These are phyloP conservation scores for Glossosoma conforme DNA, from an alignment of 1,140 invertebrate species.

Conservation along the genomic window DNA sequence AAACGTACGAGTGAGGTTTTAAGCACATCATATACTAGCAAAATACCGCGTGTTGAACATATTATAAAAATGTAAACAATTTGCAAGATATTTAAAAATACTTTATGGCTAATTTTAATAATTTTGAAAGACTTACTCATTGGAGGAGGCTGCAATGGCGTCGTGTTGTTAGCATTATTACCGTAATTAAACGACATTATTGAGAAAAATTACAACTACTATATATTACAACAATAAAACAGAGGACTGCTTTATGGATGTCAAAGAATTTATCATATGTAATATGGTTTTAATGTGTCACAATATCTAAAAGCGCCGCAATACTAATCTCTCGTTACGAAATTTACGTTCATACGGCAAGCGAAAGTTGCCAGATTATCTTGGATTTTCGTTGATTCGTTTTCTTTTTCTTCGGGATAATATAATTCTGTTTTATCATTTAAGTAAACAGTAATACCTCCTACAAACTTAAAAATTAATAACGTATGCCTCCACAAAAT, in stretches of 20 bases:
- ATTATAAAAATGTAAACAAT: too few species aligned
- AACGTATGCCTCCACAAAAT: too few species aligned
- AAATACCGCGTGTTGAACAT: too few species aligned
- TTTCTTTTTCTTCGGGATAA: too few species aligned
- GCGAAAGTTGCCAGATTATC: too few species aligned
- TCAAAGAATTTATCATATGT: neutral
- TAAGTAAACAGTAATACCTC: too few species aligned
- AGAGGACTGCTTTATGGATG: neutral
- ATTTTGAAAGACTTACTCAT: slow-evolving; percentile 59
- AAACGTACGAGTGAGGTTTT: too few species aligned
- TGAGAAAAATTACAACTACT: neutral
- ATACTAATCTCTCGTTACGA: neutral
- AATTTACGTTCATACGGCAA: neutral
- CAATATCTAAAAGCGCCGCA: neutral
- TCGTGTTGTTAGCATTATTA: neutral
- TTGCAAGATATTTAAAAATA: too few species aligned
- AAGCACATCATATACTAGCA: too few species aligned
- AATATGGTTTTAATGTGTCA: neutral
- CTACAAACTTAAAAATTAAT: too few species aligned
- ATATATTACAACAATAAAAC: neutral
- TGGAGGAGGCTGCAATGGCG: neutral
- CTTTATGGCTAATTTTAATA: slow-evolving; percentile 75
- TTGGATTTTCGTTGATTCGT: too few species aligned
- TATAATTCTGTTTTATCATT: too few species aligned
- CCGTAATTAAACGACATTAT: neutral